Percentiles rank a stretch among this genome's conserved stretches.
Conservation (phyloP, 1,140 invertebrate genomes). For the Microplitis mediator region DNA sequence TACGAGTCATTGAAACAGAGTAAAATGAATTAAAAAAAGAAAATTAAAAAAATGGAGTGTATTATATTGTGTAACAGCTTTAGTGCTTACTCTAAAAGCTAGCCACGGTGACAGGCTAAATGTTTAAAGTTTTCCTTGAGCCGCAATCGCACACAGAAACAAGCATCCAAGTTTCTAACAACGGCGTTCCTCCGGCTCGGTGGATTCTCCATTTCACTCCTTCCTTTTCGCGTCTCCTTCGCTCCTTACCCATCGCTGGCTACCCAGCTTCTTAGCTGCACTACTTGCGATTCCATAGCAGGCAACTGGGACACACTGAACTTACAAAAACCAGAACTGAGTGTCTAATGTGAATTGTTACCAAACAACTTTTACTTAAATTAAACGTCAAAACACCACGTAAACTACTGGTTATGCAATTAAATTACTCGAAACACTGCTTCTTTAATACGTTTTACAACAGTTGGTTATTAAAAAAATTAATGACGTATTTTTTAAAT, state of each 20-base stretch:
- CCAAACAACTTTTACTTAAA: constrained; percentile 33
- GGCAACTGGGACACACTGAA: constrained; percentile 32
- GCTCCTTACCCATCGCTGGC: no score
- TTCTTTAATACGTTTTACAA: no score
- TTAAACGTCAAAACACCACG: constrained; percentile 25
- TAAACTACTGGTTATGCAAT: neutral
- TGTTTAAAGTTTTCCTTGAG: constrained; percentile 43
- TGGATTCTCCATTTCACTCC: no score
- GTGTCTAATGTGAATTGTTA: constrained; percentile 45
- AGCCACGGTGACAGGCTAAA: constrained; percentile 42
- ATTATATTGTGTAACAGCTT: no score
- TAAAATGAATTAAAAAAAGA: neutral
- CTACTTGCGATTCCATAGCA: neutral
- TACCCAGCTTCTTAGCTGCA: neutral
- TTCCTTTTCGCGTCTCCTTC: no score
- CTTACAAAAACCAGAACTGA: constrained; percentile 39
- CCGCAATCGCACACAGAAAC: constrained; percentile 44
- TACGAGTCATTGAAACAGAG: neutral
- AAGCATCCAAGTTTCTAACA: constrained; percentile 7
- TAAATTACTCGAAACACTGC: neutral
- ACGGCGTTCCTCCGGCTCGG: neutral
- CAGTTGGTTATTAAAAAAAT: no score
- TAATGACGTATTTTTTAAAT: no score
- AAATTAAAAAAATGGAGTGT: neutral
- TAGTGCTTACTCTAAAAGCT: neutral